Evolutionary conservation across 2,888 invertebrate species (phyloP), one percentile per base, ranked within the genome.

Genomic region (Trypoxylon attenuatum): DNA sequence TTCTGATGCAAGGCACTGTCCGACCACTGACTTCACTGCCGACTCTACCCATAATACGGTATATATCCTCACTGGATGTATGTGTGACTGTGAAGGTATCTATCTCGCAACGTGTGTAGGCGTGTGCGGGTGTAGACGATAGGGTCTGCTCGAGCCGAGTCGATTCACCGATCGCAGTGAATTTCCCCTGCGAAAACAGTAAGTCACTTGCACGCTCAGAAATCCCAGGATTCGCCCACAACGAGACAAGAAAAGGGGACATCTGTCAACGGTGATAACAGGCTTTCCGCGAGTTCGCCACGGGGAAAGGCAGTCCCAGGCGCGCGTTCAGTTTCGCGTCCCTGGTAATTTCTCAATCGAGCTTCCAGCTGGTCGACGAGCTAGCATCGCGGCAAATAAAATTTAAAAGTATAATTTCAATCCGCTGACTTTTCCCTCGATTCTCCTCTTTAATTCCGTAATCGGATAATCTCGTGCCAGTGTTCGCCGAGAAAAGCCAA

Each of bases 401-500:
- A 45, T 45, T 21, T 45, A 21, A 45, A 45, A 45, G 22, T 21
- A 19, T 33, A 33, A 49, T n/a, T 19, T 49, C 22, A 22, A 43
- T n/a, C 21, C 22, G 45, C 19, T 22, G 45, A 22, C 22, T 23
- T 19, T 23, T 5, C 5, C 45, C n/a, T 45, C 45, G 39, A 46
- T 41, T 38, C 23, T 29, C 43, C 38, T 51, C 43, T 43, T 45
- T 45, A 18, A 23, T 52, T 25, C 45, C 42, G 45, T 51, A 58
- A 58, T 51, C 51, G 45, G 51, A 42, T 58, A 58, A 58, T 51
- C 58, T 27, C 58, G 39, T 21, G 22, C 18, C 41, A 47, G 25
- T 33, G 13, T 21, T 0, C 8, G n/a, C 43, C n/a, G n/a, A n/a
- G n/a, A n/a, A n/a, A n/a, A n/a, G n/a, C n/a, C n/a, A n/a, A n/a